Evolutionary conservation across 2,888 invertebrate species (phyloP).

Genomic region (Xestoiulus laeticollis): DNA sequence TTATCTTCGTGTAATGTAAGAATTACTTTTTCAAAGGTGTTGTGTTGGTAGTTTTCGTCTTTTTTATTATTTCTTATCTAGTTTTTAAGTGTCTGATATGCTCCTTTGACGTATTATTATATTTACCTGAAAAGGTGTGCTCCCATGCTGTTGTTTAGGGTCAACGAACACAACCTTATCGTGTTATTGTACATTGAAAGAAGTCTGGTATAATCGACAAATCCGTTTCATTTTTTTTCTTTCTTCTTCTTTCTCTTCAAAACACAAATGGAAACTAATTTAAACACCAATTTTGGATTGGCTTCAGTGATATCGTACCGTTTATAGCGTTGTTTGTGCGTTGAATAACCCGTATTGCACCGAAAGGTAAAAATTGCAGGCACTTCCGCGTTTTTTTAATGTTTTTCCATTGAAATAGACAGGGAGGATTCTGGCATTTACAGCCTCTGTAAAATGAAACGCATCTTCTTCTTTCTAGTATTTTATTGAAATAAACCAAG

Average conservation of each 20-base stretch:
- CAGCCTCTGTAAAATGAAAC: neutral
- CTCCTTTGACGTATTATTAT: neutral
- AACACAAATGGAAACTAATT: conserved; percentile 12
- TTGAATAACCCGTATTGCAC: conserved; percentile 33
- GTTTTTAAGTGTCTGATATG: neutral
- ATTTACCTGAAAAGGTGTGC: neutral
- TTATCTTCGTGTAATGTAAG: neutral
- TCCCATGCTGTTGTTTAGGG: neutral
- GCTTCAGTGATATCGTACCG: neutral
- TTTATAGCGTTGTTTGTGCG: neutral
- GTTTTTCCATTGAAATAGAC: conserved; percentile 3
- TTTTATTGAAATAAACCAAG: conserved; percentile 32
- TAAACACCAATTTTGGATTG: conserved; percentile 16
- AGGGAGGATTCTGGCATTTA: neutral
- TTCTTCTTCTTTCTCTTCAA: too few relatives aligned
- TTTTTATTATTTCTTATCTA: neutral
- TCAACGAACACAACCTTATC: neutral
- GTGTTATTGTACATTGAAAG: neutral
- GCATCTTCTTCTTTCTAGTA: conserved; percentile 8
- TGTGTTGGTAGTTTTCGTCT: neutral
- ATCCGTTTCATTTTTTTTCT: neutral
- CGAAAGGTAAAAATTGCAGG: neutral
- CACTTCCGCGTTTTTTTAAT: conserved; percentile 18
- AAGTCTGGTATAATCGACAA: neutral
- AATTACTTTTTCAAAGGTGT: neutral